Evolutionary conservation across 2,888 invertebrate genomes (phyloP), one percentile per base, ranked within the genome.

Genomic region (Agrochola lota): DNA sequence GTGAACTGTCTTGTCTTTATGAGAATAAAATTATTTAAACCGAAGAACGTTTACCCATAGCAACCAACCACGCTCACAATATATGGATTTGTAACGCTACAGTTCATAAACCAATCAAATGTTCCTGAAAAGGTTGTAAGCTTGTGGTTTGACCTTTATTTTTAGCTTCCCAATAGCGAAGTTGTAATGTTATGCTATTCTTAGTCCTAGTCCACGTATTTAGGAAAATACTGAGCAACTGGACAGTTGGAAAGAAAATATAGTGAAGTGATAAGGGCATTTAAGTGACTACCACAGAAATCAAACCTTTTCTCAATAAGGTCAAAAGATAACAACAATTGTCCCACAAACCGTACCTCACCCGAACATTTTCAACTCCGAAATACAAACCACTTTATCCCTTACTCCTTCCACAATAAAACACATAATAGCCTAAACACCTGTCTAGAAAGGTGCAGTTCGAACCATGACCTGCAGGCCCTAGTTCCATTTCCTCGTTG

Each of bases 391-490:
- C 6, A 84, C 35, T 63, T 5, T 63, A 60, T 46, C 12, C 71
- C 17, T 72, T 69, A 75, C 1, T 4, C 0, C 7, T 5, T 8
- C 1, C 0, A 72, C 52, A 60, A 72, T 69, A 75, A 49, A 43
- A 71, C 26, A 40, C n/a, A 66, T 8, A 75, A 57, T 55, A 72
- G 46, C 12, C 20, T 66, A 17, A 55, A 52, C 46, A 55, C 0
- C 15, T 5, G 49, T 64, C 30, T 85, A 85, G 72, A 83, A 73
- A 85, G 77, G 83, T 70, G 43, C 35, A 70, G 20, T n/a, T 71
- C n/a, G 55, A 77, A 71, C 83, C 83, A 55, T 85, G 83, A 83
- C 83, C 83, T 63, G 81, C 11, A 46, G 63, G 82, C 43, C 85
- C 70, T 73, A 73, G 46, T 77, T 85, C 67, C 40, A 81, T 81